Conservation (phyloP, 2,113 vertebrate genomes). For the Sceloporus tristichus region DNA sequence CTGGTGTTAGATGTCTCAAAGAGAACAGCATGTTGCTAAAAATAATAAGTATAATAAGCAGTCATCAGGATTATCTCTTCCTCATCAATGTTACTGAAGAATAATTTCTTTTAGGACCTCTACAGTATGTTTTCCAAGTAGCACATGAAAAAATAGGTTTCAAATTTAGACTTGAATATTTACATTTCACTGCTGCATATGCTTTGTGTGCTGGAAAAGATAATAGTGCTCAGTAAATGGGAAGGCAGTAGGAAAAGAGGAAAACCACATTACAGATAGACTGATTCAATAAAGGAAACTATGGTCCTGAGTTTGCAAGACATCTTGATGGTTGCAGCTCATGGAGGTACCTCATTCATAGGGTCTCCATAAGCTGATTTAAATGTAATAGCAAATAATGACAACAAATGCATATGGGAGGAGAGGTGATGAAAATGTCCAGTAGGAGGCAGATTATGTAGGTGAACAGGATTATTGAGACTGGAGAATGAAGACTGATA, state of each 20-base stretch:
- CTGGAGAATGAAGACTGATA: background rate
- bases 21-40: background rate
- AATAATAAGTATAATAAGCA: background rate
- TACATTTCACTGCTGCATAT: slow-evolving; percentile 27
- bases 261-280: too few relatives aligned
- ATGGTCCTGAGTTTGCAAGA: too few relatives aligned
- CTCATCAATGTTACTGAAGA: background rate
- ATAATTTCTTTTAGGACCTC: background rate
- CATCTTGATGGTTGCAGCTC: too few relatives aligned
- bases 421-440: background rate
- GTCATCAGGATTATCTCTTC: background rate
- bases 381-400: too few relatives aligned
- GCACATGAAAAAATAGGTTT: fast-evolving
- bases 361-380: too few relatives aligned
- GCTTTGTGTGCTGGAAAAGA: background rate
- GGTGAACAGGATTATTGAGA: too few relatives aligned
- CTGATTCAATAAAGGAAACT: too few relatives aligned
- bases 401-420: background rate
- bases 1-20: background rate
- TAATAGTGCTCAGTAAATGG: too few relatives aligned
- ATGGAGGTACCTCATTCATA: too few relatives aligned
- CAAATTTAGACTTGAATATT: slow-evolving; percentile 5
- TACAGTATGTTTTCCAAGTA: slow-evolving; percentile 34
- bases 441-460: background rate
- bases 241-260: too few relatives aligned